Base-by-base conservation (phyloP, 1,140 invertebrate genomes). In the Drosophila quadrilineata region DNA sequence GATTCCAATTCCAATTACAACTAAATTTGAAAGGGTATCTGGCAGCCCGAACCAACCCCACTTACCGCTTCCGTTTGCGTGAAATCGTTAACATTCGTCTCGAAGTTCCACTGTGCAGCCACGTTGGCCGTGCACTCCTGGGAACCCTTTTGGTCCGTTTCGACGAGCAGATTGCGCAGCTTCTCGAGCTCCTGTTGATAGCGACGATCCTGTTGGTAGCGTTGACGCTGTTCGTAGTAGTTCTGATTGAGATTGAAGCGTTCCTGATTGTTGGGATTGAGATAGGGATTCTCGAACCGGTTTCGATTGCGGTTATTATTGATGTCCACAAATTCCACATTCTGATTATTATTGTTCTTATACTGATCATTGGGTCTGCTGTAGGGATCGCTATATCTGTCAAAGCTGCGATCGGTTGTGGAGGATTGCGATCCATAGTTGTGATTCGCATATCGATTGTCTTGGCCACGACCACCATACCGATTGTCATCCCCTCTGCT, bases 81-180 rank as follows among this genome's bases (percentile, higher is more conserved):
- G 46, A 91, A 92, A 88, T 95, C 94, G 86, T 95, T 96, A 3
- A 96, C 94, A 87, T 96, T 94, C 0, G 95, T 96, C 90, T 96
- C 95, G 88, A 95, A 97, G 82, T 94, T 93, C 96, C 96, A 97
- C 72, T 96, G 95, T 0, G 95, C 94, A 0, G 93, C 93, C 21
- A 96, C 95, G 88, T 96, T 96, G 21, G 93, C 93, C 2, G 94
- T 95, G 84, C 95, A 96, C 79, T 95, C 93, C 77, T 94, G 92
- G 0, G 95, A 94, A 6, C 94, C 93, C 60, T 94, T 92, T 36
- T 94, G 92, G 75, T 96, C 95, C 6, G 95, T 90, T 53, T 93
- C 92, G 6, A 92, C 91, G 17, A 96, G 87, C n/a, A 95, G 90
- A 43, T 80, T 88, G 3, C 87, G 88, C 22, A 89, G 38, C 54